Evolutionary conservation across 2,888 invertebrate genomes (phyloP), one percentile per base, ranked within the genome.

Genomic region (Stenolophus ochropezus): DNA sequence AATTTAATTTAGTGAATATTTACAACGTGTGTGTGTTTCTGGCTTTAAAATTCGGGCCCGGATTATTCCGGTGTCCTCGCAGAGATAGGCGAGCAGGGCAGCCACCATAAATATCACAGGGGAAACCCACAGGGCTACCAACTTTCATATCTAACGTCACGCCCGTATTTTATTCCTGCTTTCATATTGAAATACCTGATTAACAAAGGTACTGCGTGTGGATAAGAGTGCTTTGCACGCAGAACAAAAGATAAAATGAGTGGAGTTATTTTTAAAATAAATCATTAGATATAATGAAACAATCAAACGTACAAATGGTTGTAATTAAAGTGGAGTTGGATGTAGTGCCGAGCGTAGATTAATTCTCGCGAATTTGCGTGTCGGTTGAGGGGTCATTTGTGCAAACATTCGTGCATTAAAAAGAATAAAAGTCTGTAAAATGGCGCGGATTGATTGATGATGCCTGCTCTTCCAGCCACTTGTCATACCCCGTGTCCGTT

Each of bases 381-480:
- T 6, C 49, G 49, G 23, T 73, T 49, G 51, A 65, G 51, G 71
- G 42, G 56, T 23, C 79, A 79, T 79, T 79, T 65, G 69, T 51
- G 79, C 71, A 79, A 79, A 79, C 69, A 79, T 79, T 65, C 78
- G 42, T 47, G 78, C 33, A 58, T 79, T 49, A 71, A 78, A 73
- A 56, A 69, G 80, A 80, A 80, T 73, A 80, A 80, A 80, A 73
- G 80, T 80, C 80, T 42, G 69, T 71, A 79, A 79, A 79, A 79
- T 79, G 79, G 79, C 79, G 71, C 79, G 56, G 73, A 73, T 80
- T 80, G 80, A 80, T 80, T 80, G 80, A 80, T 80, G 80, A 65
- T 80, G 58, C 73, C 58, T 47, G 42, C 73, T 80, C 80, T 80
- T 80, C 33, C 80, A 80, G 73, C 58, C 80, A 80, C 80, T 80